Evolutionary conservation across 2,113 vertebrate genomes (phyloP).

Genomic region (Pterocles gutturalis): DNA sequence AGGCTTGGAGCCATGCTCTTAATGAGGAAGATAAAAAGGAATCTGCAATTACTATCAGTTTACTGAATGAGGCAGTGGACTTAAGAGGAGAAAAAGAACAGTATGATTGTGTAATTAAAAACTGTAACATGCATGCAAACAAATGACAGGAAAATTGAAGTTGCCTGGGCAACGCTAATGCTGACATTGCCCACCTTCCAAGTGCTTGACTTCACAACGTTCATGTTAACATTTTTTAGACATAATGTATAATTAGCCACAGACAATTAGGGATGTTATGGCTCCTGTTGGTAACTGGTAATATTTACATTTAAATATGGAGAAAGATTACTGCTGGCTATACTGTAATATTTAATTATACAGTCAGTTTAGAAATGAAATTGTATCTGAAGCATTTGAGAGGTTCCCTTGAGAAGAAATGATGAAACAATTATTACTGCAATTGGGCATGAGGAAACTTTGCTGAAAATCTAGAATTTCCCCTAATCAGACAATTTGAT

Average conservation of each 20-base stretch:
- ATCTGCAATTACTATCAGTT: background rate
- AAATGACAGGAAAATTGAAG: background rate
- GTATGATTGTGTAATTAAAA: background rate
- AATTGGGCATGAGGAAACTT: conserved; percentile 39
- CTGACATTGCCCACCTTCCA: background rate
- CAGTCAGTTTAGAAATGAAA: conserved; percentile 53
- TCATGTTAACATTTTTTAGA: background rate
- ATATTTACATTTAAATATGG: conserved; percentile 51
- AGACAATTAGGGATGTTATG: conserved; percentile 15
- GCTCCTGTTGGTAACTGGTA: background rate
- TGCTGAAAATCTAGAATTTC: conserved; percentile 52
- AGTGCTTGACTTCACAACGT: background rate
- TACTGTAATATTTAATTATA: conserved; percentile 57
- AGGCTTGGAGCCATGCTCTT: background rate
- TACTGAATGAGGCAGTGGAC: background rate
- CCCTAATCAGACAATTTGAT: conserved; percentile 52
- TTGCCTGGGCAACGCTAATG: background rate
- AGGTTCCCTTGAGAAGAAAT: conserved; percentile 41
- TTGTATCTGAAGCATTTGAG: conserved; percentile 40
- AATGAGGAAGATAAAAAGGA: conserved; percentile 40
- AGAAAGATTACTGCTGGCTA: conserved; percentile 30
- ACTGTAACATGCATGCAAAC: background rate
- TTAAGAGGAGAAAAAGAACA: background rate
- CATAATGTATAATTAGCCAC: background rate
- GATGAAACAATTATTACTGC: conserved; percentile 35